Evolutionary conservation across 2,797 vertebrate species (phyloP).

Genomic region (Crenuchus spilurus): DNA sequence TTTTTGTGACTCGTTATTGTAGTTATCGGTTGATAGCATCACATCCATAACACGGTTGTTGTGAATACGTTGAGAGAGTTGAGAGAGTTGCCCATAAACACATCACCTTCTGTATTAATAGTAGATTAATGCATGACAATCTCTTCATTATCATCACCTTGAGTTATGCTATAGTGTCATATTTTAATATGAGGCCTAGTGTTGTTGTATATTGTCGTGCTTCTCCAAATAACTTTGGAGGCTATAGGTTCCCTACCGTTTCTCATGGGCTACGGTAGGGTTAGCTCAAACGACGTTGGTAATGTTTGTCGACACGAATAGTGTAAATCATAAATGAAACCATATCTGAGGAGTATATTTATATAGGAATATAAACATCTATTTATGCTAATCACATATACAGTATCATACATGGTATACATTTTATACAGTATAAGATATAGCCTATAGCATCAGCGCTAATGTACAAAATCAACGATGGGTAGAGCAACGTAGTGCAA

Average conservation of each 20-base stretch:
- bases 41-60: neutral
- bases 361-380: constrained; percentile 67
- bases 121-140: constrained; percentile 88
- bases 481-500: constrained; percentile 68
- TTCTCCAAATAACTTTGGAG: constrained; percentile 39
- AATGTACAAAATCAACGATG: constrained; percentile 62
- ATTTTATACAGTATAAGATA: constrained; percentile 67
- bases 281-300: constrained; percentile 38
- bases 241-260: constrained; percentile 36
- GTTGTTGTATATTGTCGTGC: constrained; percentile 30
- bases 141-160: constrained; percentile 70
- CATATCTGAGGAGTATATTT: constrained; percentile 73
- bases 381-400: constrained; percentile 73
- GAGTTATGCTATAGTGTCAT: constrained; percentile 64
- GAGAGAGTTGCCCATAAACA: constrained; percentile 18
- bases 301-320: constrained; percentile 52
- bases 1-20: constrained; percentile 21
- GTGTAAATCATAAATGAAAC: constrained; percentile 43
- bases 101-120: constrained; percentile 62
- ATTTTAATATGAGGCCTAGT: constrained; percentile 31
- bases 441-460: constrained; percentile 70
- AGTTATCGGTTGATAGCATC: constrained; percentile 35
- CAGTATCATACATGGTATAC: constrained; percentile 70
- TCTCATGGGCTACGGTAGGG: constrained; percentile 37
- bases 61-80: neutral